These are phyloP conservation scores for Tenebrio molitor DNA, from an alignment of 1,140 invertebrate genomes.

Conservation along the genomic window DNA sequence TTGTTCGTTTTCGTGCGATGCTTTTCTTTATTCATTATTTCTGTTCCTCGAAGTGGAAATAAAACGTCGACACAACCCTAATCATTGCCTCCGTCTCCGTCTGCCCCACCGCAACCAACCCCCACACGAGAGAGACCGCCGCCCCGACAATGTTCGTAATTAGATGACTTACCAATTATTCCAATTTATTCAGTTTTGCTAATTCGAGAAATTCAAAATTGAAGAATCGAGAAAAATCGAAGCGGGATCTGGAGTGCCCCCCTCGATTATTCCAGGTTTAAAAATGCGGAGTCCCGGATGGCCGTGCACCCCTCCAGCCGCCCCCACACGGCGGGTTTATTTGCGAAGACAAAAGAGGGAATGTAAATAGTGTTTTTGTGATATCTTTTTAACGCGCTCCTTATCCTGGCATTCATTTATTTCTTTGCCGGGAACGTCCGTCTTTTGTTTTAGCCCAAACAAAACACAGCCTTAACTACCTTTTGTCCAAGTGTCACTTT, in stretches of 20 bases:
- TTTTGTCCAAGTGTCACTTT: constrained; percentile 67
- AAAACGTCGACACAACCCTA: constrained; percentile 29
- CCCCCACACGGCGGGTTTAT: constrained; percentile 49
- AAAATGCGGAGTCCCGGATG: background rate
- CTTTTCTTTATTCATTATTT: constrained; percentile 40
- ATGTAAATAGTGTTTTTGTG: constrained; percentile 66
- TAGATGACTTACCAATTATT: constrained; percentile 36
- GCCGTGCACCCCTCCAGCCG: constrained; percentile 46
- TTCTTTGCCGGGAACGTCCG: constrained; percentile 62
- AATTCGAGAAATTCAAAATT: background rate
- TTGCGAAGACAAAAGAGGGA: constrained; percentile 62
- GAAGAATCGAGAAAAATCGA: background rate
- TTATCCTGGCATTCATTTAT: constrained; percentile 64
- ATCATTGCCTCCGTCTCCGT: constrained; percentile 29
- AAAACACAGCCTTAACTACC: constrained; percentile 67
- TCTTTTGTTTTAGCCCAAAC: constrained; percentile 60
- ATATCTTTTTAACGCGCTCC: constrained; percentile 65
- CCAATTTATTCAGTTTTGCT: constrained; percentile 21
- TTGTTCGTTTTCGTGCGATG: constrained; percentile 7
- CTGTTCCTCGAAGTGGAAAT: constrained; percentile 18
- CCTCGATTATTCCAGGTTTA: too few species aligned
- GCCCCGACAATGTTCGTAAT: constrained; percentile 10
- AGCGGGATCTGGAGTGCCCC: too few species aligned
- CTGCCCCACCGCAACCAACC: background rate
- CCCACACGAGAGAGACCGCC: background rate